Percentiles rank a stretch among this genome's conserved stretches.
These are phyloP conservation scores for Mesitornis unicolor DNA, from an alignment of 2,113 vertebrate species.

Conservation along the genomic window DNA sequence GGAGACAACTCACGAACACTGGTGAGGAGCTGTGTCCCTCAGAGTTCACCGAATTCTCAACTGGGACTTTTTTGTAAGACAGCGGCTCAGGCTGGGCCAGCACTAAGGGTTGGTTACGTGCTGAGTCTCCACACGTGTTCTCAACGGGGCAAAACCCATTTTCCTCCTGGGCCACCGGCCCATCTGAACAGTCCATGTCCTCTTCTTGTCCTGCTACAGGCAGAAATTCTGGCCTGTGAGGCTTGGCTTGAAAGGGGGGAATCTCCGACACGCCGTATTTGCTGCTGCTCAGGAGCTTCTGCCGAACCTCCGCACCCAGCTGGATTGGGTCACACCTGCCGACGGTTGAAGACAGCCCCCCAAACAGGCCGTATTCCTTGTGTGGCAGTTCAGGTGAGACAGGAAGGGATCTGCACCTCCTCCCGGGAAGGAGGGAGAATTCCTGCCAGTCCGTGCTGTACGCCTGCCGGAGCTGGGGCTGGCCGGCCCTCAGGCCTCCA, in stretches of 20 bases:
- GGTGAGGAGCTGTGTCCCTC: conserved; percentile 1
- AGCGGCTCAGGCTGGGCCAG: background rate
- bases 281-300: conserved; percentile 75
- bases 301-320: conserved; percentile 72
- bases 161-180: conserved; percentile 73
- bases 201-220: conserved; percentile 73
- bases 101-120: background rate
- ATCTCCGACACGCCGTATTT: conserved; percentile 90
- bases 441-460: conserved; percentile 76
- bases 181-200: conserved; percentile 90
- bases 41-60: conserved; percentile 22
- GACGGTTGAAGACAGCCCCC: conserved; percentile 65
- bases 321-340: conserved; percentile 72
- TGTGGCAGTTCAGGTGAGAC: conserved; percentile 84
- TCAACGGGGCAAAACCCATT: conserved; percentile 68
- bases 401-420: conserved; percentile 88
- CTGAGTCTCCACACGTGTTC: background rate
- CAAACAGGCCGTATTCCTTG: conserved; percentile 74
- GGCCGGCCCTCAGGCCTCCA: conserved; percentile 55
- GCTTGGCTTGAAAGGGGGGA: conserved; percentile 82
- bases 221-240: conserved; percentile 57
- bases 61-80: conserved; percentile 10
- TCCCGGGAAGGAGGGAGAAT: conserved; percentile 68
- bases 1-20: conserved; percentile 4
- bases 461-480: conserved; percentile 35